Conservation (phyloP, 37 sponge, comb jelly and placozoan genomes). For the Geodia barretti region DNA sequence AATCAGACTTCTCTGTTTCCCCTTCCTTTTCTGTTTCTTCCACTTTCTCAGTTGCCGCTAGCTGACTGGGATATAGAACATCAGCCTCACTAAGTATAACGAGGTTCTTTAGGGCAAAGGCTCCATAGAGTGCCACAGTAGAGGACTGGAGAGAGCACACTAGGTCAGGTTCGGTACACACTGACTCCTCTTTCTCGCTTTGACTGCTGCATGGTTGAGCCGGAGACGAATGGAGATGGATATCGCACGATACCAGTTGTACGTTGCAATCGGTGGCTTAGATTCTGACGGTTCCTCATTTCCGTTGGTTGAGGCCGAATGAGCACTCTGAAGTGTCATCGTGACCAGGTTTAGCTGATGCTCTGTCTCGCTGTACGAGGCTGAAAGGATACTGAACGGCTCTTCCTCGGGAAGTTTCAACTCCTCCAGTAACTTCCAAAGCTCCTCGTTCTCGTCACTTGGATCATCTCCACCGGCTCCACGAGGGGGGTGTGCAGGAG, state of each 20-base stretch:
- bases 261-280: background rate
- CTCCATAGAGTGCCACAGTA: slow-evolving; percentile 7
- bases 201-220: background rate
- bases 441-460: background rate
- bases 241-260: background rate
- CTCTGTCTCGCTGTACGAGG: background rate
- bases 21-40: background rate
- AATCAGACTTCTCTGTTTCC: background rate
- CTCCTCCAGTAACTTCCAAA: background rate
- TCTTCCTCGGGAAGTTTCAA: background rate
- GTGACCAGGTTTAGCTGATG: background rate
- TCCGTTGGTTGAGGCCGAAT: background rate
- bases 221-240: background rate
- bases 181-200: background rate
- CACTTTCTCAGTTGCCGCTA: background rate
- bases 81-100: slow-evolving; percentile 13
- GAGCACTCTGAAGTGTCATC: background rate
- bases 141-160: background rate
- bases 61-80: background rate
- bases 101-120: background rate
- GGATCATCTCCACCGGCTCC: background rate
- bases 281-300: background rate
- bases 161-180: background rate
- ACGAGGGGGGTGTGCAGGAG: background rate
- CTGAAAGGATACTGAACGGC: slow-evolving; percentile 3